Conservation (phyloP, 2,797 vertebrate genomes). For the Xenentodon cancila region DNA sequence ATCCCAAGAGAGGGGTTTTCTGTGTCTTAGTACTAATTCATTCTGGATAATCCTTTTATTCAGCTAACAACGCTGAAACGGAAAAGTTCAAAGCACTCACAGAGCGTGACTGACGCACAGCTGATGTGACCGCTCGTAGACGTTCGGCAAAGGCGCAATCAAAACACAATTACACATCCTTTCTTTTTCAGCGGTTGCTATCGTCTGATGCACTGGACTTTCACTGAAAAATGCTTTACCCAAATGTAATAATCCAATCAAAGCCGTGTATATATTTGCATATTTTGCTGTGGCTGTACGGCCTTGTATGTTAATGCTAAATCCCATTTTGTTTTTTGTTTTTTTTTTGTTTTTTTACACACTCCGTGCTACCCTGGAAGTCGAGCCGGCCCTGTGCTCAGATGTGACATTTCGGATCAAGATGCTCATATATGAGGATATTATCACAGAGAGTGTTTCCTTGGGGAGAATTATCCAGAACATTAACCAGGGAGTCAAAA, state of each 20-base stretch:
- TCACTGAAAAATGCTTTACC: slow-evolving; percentile 17
- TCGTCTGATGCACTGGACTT: slow-evolving; percentile 17
- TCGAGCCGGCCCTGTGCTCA: slow-evolving; percentile 44
- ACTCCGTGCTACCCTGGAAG: slow-evolving; percentile 30
- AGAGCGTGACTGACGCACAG: slow-evolving; percentile 43
- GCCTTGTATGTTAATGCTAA: slow-evolving; percentile 21
- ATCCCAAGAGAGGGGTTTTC: slow-evolving; percentile 69
- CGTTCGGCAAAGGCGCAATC: slow-evolving; percentile 20
- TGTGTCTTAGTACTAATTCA: slow-evolving; percentile 80
- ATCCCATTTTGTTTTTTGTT: slow-evolving; percentile 37
- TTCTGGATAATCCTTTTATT: slow-evolving; percentile 73
- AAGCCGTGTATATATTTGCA: slow-evolving; percentile 54
- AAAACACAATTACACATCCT: slow-evolving; percentile 25
- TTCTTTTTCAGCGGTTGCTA: slow-evolving; percentile 34
- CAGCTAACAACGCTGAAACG: slow-evolving; percentile 51
- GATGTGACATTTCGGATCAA: slow-evolving; percentile 75
- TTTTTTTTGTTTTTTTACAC: slow-evolving; percentile 20
- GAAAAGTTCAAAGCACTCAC: slow-evolving; percentile 35
- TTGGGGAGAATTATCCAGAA: slow-evolving; percentile 81
- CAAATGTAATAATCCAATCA: slow-evolving; percentile 60
- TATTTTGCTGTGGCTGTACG: slow-evolving; percentile 54
- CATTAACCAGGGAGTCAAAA: slow-evolving; percentile 81
- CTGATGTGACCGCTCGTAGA: slow-evolving; percentile 17
- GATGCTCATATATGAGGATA: slow-evolving; percentile 67
- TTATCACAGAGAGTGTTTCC: slow-evolving; percentile 79